Base-by-base conservation (phyloP, 1,140 invertebrate genomes). In the Aporrectodea caliginosa region DNA sequence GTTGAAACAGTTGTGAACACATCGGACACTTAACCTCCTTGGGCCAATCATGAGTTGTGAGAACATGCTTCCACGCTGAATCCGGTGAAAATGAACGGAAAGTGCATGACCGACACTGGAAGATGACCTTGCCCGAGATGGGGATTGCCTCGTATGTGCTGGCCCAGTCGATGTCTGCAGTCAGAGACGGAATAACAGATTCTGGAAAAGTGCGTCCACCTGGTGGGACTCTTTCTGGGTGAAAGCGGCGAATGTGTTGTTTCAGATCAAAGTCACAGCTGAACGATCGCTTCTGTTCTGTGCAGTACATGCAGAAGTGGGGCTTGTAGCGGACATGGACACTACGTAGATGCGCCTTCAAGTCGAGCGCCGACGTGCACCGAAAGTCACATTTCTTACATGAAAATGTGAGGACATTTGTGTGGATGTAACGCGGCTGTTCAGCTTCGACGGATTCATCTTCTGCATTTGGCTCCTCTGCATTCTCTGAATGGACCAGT, bases 1-100 rank as follows among this genome's bases (percentile, higher is more conserved):
- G 34, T 27, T 35, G 32, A 31, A 35, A 34, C 16, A 30, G 32
- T 29, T 34, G 69, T 1, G 35, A 22, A 33, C 73, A 79, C n/a
- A 33, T 73, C 16, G 78, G 73, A 73, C 75, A 76, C 16, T 68
- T 76, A 58, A 76, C 43, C 29, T 31, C 29, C 31, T 76, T 58
- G 33, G 35, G 30, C 75, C 75, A 76, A 32, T 76, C 22, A n/a
- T 76, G 75, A 29, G 16, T 29, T 68, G 29, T 43, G 16, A 68
- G 29, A 16, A 35, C 75, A 76, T 76, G 75, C 27, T 58, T 34
- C 12, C 34, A 76, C 2, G 43, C 35, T 27, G 29, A 34, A 1
- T 43, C 35, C 35, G 22, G 31, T 1, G 35, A 72, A 33, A 29
- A 31, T 43, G 78, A 35, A 22, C 34, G 34, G 32, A 43, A 72